Evolutionary conservation across 1,140 invertebrate genomes (phyloP).

Genomic region (Medauroidea extradentata): DNA sequence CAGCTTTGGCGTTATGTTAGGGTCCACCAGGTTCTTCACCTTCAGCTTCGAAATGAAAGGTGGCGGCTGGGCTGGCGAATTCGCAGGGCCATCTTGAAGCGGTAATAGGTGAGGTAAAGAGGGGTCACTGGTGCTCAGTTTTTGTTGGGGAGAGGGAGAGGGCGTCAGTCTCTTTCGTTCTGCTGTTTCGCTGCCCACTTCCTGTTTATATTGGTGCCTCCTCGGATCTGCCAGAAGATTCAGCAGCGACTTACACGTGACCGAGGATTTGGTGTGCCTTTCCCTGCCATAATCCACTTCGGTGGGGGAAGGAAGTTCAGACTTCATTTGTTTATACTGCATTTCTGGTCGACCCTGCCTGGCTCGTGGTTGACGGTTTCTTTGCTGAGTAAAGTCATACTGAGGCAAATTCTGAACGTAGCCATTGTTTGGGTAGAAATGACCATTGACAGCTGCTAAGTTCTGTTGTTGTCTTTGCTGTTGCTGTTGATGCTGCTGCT

Average conservation of each 20-base stretch:
- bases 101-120: not conserved
- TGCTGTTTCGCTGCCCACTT: not conserved
- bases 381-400: constrained; percentile 14
- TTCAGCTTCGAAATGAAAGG: constrained; percentile 40
- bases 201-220: too few species aligned
- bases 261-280: constrained; percentile 47
- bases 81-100: not conserved
- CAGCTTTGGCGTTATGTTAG: constrained; percentile 28
- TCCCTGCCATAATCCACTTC: constrained; percentile 9
- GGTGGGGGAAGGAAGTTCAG: constrained; percentile 19
- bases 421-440: constrained; percentile 16
- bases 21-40: constrained; percentile 43
- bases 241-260: constrained; percentile 55
- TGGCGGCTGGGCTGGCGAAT: constrained; percentile 21
- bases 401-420: not conserved
- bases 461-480: constrained; percentile 15
- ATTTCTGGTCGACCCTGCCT: not conserved
- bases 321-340: not conserved
- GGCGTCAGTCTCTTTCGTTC: not conserved
- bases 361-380: constrained; percentile 18
- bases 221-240: constrained; percentile 37
- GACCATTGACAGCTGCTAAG: constrained; percentile 17
- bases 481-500: constrained; percentile 17
- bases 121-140: not conserved
- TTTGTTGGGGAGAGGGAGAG: not conserved